A percentile compares a stretch with the other conserved stretches of the same genome.
phyloP scores from a whole-genome alignment of 2,113 vertebrate genomes.

The Dicrurus megarhynchus region DNA sequence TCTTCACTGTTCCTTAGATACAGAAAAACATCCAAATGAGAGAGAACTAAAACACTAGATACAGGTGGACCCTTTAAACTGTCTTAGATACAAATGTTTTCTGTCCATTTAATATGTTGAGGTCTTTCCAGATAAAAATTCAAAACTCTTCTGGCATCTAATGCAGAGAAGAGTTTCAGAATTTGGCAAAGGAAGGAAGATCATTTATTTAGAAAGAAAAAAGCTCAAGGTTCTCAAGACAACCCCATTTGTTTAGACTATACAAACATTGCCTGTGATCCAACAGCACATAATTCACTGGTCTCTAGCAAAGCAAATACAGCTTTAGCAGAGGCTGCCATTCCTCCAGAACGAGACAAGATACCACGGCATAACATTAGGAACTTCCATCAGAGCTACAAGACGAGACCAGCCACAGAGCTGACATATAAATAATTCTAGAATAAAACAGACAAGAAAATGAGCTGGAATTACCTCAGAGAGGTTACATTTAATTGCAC shows the following conservation, averaged over 20 bases:
- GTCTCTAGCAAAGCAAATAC: slow-evolving; percentile 27
- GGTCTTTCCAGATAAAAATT: slow-evolving; percentile 66
- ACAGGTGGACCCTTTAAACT: slow-evolving; percentile 71
- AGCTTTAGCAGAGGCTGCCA: not conserved
- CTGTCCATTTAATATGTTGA: slow-evolving; percentile 58
- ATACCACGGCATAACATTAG: not conserved
- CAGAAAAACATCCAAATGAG: slow-evolving; percentile 55
- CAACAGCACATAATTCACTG: slow-evolving; percentile 17
- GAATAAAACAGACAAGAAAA: not conserved
- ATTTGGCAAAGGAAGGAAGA: slow-evolving; percentile 67
- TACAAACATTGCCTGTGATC: slow-evolving; percentile 54
- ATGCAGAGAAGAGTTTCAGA: slow-evolving; percentile 49
- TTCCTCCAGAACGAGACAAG: not conserved
- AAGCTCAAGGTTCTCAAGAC: slow-evolving; percentile 54
- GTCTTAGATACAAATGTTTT: slow-evolving; percentile 69
- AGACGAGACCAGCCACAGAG: not conserved
- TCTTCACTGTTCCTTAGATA: slow-evolving; percentile 46
- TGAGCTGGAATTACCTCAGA: not conserved
- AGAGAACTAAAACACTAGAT: slow-evolving; percentile 40
- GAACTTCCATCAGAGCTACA: not conserved
- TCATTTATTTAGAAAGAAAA: slow-evolving; percentile 69
- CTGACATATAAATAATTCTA: not conserved
- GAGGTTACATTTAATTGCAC: not conserved
- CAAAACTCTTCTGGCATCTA: slow-evolving; percentile 69
- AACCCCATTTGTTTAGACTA: slow-evolving; percentile 61